Evolutionary conservation across 1,140 invertebrate species (phyloP).

Genomic region (Hermatobates lingyangjiaoensis): DNA sequence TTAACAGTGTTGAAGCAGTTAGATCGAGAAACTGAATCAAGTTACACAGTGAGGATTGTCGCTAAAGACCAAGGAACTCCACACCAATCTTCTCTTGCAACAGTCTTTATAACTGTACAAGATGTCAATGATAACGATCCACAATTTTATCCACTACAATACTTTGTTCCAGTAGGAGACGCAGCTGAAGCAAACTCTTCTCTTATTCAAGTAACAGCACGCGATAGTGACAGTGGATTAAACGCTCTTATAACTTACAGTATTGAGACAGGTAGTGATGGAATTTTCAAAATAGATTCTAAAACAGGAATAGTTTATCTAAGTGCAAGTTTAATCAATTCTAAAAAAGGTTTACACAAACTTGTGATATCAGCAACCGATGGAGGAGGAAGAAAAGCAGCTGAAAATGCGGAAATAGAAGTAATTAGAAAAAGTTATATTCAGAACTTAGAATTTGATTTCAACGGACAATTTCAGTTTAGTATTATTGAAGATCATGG

Average conservation of each 20-base stretch:
- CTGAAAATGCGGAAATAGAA: conserved; percentile 59
- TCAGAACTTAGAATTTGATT: conserved; percentile 50
- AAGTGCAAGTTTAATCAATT: conserved; percentile 36
- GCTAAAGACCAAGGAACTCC: conserved; percentile 81
- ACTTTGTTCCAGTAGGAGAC: conserved; percentile 50
- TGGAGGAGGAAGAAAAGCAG: conserved; percentile 45
- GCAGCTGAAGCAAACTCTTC: conserved; percentile 39
- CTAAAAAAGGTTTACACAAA: conserved; percentile 44
- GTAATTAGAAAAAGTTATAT: conserved; percentile 50
- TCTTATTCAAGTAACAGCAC: conserved; percentile 51
- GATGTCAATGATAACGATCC: conserved; percentile 85
- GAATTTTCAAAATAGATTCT: conserved; percentile 56
- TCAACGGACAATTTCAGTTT: conserved; percentile 55
- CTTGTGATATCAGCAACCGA: conserved; percentile 59
- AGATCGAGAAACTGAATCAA: conserved; percentile 58
- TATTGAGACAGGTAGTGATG: conserved; percentile 55
- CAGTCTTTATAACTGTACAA: conserved; percentile 55
- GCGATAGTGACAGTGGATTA: conserved; percentile 61
- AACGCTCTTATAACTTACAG: conserved; percentile 60
- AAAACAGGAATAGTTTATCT: conserved; percentile 50
- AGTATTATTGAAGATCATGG: conserved; percentile 53
- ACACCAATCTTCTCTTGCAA: conserved; percentile 67
- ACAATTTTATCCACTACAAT: conserved; percentile 66
- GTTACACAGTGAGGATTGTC: conserved; percentile 67
- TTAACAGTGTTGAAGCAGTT: conserved; percentile 56